phyloP scores from a whole-genome alignment of 1,140 invertebrate species.

The Radopholus similis region DNA sequence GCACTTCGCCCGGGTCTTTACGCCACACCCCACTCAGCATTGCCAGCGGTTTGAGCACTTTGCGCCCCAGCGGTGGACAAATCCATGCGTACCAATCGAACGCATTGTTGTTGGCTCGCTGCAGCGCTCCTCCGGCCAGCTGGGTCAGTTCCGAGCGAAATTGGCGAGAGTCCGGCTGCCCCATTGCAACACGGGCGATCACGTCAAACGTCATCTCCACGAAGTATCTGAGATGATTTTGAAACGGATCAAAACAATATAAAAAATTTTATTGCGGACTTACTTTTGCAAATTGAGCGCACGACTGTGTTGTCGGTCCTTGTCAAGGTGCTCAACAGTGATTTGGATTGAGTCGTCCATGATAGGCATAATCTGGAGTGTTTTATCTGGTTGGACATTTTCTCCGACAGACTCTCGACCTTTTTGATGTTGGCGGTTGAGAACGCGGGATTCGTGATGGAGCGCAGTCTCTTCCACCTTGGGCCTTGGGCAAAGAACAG shows the following conservation, averaged over 20 bases:
- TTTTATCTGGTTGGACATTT: no score
- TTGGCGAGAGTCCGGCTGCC: slow-evolving; percentile 36
- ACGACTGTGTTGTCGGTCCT: slow-evolving; percentile 14
- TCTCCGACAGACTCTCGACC: no score
- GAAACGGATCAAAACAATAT: no score
- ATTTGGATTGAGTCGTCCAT: slow-evolving; percentile 48
- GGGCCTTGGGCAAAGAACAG: slow-evolving; percentile 49
- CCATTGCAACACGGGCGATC: slow-evolving; percentile 44
- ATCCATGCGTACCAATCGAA: not conserved
- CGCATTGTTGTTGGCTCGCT: not conserved
- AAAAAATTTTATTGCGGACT: no score
- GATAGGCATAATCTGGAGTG: slow-evolving; percentile 45
- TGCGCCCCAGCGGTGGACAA: not conserved
- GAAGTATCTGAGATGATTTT: slow-evolving; percentile 38
- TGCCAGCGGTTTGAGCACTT: not conserved
- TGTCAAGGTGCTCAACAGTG: slow-evolving; percentile 35
- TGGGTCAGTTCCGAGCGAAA: slow-evolving; percentile 33
- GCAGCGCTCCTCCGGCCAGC: not conserved
- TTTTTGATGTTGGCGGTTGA: slow-evolving; percentile 61
- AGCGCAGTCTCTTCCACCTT: slow-evolving; percentile 62
- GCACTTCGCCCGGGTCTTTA: not conserved
- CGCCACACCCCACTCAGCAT: not conserved
- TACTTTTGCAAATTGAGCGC: slow-evolving; percentile 33
- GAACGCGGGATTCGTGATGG: slow-evolving; percentile 63
- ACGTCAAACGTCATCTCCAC: slow-evolving; percentile 48